phyloP scores from a whole-genome alignment of 2,113 vertebrate genomes.

The Poeciliopsis retropinna region DNA sequence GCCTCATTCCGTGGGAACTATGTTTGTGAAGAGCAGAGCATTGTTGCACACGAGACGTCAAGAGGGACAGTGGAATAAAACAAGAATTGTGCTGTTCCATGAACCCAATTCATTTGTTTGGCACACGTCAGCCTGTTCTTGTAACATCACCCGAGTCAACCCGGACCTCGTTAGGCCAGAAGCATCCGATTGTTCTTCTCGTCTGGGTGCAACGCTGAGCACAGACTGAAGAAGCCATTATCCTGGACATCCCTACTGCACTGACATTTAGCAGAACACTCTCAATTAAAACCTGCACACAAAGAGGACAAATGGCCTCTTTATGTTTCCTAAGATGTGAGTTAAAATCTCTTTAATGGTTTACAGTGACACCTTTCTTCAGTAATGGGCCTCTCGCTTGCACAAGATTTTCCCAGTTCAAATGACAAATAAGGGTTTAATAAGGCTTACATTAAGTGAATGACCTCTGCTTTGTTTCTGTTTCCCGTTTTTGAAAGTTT shows the following conservation, averaged over 20 bases:
- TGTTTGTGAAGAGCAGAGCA: slow-evolving; percentile 28
- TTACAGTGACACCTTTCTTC: slow-evolving; percentile 15
- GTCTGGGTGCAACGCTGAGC: slow-evolving; percentile 25
- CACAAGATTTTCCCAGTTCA: not conserved
- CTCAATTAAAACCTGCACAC: slow-evolving; percentile 56
- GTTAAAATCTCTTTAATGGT: slow-evolving; percentile 8
- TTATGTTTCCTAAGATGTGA: slow-evolving; percentile 36
- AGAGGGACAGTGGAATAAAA: slow-evolving; percentile 61
- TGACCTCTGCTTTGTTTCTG: not conserved
- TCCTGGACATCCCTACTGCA: slow-evolving; percentile 22
- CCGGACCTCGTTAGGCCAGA: slow-evolving; percentile 39
- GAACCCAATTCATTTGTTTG: slow-evolving; percentile 61
- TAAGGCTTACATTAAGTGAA: not conserved
- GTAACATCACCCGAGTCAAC: slow-evolving; percentile 64
- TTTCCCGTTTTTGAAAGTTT: not conserved
- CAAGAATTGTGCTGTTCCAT: slow-evolving; percentile 58
- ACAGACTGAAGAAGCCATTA: slow-evolving; percentile 47
- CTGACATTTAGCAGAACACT: slow-evolving; percentile 49
- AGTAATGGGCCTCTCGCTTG: not conserved
- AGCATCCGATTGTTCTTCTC: slow-evolving; percentile 52
- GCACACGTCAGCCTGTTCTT: slow-evolving; percentile 51
- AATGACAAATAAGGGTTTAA: not conserved
- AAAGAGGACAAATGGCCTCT: slow-evolving; percentile 54
- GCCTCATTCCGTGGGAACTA: slow-evolving; percentile 67
- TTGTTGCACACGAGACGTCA: slow-evolving; percentile 48